phyloP scores from a whole-genome alignment of 2,113 vertebrate genomes.

The Aramus guarauna region DNA sequence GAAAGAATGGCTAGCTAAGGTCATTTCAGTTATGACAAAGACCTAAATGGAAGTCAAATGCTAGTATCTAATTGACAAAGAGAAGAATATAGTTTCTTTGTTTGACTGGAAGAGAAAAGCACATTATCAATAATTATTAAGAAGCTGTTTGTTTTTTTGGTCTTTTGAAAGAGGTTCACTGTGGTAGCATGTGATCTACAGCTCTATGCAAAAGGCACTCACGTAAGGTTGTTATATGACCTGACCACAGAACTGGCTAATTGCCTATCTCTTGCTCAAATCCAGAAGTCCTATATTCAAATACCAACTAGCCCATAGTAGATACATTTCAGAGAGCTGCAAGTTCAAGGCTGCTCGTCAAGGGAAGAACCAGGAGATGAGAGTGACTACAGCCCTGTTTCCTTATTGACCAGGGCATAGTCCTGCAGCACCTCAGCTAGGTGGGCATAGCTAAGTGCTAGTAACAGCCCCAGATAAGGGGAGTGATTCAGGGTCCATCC shows the following conservation, averaged over 20 bases:
- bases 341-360: not conserved
- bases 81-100: not conserved
- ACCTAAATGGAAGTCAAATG: not conserved
- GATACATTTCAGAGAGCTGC: not conserved
- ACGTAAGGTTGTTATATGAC: not conserved
- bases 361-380: not conserved
- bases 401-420: not conserved
- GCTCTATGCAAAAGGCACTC: not conserved
- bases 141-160: not conserved
- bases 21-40: not conserved
- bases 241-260: not conserved
- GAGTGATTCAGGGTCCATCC: not conserved
- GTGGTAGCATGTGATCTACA: not conserved
- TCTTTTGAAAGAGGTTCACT: not conserved
- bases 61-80: not conserved
- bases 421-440: not conserved
- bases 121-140: not conserved
- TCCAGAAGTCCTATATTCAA: not conserved
- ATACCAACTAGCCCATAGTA: not conserved
- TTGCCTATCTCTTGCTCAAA: not conserved
- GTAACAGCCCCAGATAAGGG: not conserved
- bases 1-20: not conserved
- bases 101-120: not conserved
- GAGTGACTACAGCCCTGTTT: not conserved
- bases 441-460: not conserved